Conservation (phyloP, 2,797 vertebrate genomes). For the Myotis vivesi region DNA sequence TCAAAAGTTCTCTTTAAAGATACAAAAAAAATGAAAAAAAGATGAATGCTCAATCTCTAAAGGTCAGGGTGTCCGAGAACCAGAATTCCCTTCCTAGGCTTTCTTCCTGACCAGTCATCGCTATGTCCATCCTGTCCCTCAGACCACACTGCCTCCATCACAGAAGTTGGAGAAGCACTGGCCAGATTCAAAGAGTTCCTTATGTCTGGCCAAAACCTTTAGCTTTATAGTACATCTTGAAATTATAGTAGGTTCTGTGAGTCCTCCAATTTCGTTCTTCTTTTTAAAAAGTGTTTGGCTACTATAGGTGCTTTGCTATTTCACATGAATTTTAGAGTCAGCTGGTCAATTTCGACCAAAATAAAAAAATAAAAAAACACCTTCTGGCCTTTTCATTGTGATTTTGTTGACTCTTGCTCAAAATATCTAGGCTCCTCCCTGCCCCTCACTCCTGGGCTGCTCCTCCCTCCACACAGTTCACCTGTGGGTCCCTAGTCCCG, state of each 20-base stretch:
- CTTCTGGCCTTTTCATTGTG: background rate
- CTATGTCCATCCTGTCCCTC: background rate
- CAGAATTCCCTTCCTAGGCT: background rate
- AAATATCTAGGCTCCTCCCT: background rate
- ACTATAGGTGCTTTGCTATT: background rate
- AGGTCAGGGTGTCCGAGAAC: background rate
- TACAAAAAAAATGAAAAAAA: background rate
- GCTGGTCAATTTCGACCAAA: background rate
- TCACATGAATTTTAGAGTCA: slow-evolving; percentile 1
- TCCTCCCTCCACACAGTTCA: background rate
- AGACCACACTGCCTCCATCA: background rate
- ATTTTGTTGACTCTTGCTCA: slow-evolving; percentile 31
- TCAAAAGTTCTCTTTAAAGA: background rate
- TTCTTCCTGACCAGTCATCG: background rate
- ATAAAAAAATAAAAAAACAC: background rate
- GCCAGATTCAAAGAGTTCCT: background rate
- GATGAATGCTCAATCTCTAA: background rate
- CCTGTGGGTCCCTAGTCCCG: background rate
- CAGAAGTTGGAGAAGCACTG: background rate
- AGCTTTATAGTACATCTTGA: background rate
- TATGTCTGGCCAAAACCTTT: background rate
- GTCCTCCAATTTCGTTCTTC: background rate
- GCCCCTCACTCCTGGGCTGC: background rate
- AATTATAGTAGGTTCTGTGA: background rate
- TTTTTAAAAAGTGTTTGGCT: background rate